Percentiles rank a stretch among this genome's conserved stretches.
Conservation (phyloP, 1,140 invertebrate species). For the Diorhabda sublineata region DNA sequence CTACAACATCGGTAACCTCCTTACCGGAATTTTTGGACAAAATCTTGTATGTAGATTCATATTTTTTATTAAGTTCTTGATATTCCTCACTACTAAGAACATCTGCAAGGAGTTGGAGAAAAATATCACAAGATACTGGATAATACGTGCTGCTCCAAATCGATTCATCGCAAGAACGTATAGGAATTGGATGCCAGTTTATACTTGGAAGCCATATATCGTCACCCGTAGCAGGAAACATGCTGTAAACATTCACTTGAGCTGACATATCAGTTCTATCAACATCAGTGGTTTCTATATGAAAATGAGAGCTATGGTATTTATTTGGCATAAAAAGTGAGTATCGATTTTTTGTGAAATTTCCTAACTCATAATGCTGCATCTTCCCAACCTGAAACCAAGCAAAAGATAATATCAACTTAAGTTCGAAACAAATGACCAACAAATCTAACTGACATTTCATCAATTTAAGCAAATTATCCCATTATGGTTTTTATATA, state of each 20-base stretch:
- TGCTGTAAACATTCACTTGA: slow-evolving; percentile 50
- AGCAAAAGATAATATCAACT: background rate
- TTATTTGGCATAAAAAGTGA: slow-evolving; percentile 52
- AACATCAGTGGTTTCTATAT: slow-evolving; percentile 39
- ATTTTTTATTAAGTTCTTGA: background rate
- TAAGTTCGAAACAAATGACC: too few species aligned
- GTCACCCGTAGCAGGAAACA: slow-evolving; percentile 50
- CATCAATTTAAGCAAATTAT: too few species aligned
- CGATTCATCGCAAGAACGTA: slow-evolving; percentile 1
- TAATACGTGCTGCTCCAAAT: background rate
- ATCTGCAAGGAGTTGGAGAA: background rate
- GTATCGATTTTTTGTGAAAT: slow-evolving; percentile 58
- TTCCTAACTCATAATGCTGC: slow-evolving; percentile 58
- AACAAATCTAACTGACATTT: too few species aligned
- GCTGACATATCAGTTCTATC: slow-evolving; percentile 56
- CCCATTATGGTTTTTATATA: too few species aligned
- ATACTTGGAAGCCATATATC: slow-evolving; percentile 51
- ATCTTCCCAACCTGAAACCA: slow-evolving; percentile 55
- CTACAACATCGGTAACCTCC: background rate
- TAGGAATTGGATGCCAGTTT: slow-evolving; percentile 55
- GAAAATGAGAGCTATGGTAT: slow-evolving; percentile 51
- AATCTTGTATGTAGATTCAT: background rate
- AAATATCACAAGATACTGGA: background rate
- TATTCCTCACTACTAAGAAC: background rate
- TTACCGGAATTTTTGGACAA: background rate